Conservation (phyloP, 2,113 vertebrate genomes). For the Regulus satrapa region DNA sequence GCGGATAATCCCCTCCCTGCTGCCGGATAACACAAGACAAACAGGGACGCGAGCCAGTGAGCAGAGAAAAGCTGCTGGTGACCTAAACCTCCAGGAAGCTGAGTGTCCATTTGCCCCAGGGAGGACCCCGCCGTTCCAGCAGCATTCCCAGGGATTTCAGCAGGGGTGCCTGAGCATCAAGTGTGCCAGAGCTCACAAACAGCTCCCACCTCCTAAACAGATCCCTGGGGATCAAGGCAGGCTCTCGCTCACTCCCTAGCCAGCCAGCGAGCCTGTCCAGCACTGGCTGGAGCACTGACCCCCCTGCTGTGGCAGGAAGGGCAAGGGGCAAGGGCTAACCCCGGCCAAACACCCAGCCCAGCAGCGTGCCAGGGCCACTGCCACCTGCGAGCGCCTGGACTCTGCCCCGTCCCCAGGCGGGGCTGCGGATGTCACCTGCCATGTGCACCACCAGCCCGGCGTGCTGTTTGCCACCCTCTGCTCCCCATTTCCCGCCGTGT, state of each 20-base stretch:
- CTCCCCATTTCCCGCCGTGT: neutral
- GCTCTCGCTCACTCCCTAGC: fast-evolving
- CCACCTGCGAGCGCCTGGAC: neutral
- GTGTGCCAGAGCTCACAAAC: fast-evolving
- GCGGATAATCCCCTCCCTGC: neutral
- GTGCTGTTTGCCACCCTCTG: neutral
- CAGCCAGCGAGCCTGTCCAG: fast-evolving
- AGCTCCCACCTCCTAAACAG: neutral
- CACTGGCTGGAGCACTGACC: fast-evolving
- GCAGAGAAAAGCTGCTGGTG: neutral
- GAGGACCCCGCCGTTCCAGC: neutral
- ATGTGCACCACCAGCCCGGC: fast-evolving
- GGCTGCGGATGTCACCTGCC: neutral
- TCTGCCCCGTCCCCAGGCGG: neutral
- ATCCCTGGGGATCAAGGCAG: neutral
- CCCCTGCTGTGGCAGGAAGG: fast-evolving
- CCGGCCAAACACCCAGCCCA: fast-evolving
- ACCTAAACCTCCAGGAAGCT: neutral
- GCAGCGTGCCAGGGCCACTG: fast-evolving
- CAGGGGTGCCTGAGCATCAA: fast-evolving
- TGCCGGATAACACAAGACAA: neutral
- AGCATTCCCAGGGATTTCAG: neutral
- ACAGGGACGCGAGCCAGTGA: fast-evolving
- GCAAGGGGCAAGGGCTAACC: neutral
- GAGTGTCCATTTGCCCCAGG: too few species aligned